Percentiles rank a stretch among this genome's conserved stretches.
phyloP scores from a whole-genome alignment of 2,797 vertebrate species.

The Leucoraja ocellata region DNA sequence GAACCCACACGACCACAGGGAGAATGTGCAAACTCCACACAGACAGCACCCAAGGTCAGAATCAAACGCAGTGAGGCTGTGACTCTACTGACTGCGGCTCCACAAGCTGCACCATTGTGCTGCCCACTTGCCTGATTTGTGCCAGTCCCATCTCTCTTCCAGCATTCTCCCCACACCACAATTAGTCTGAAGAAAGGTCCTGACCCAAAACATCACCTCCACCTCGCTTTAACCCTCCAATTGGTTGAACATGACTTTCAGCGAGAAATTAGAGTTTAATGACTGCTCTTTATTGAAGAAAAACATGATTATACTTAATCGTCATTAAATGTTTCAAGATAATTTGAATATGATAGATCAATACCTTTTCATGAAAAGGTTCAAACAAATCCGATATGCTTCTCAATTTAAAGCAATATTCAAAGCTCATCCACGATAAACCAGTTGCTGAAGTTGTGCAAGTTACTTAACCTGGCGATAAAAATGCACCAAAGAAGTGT shows the following conservation, averaged over 20 bases:
- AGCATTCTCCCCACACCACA: too few relatives aligned
- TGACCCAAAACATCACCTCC: too few relatives aligned
- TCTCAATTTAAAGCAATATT: background rate
- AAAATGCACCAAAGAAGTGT: background rate
- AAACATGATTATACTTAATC: background rate
- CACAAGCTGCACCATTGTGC: too few relatives aligned
- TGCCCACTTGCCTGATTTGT: too few relatives aligned
- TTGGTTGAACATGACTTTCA: background rate
- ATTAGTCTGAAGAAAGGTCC: too few relatives aligned
- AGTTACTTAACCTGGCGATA: background rate
- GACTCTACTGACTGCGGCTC: too few relatives aligned
- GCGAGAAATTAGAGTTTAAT: background rate
- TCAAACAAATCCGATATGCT: background rate
- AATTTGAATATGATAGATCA: background rate
- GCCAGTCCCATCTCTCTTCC: too few relatives aligned
- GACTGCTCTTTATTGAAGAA: background rate
- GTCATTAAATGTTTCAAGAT: background rate
- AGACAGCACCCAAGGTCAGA: too few relatives aligned
- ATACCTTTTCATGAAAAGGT: background rate
- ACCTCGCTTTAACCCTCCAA: background rate
- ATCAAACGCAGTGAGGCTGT: too few relatives aligned
- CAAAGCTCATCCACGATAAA: background rate
- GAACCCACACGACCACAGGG: too few relatives aligned
- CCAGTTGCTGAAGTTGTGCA: background rate
- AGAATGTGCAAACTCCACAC: too few relatives aligned